Evolutionary conservation across 1,140 invertebrate genomes (phyloP), one percentile per base, ranked within the genome.

Genomic region (Mesaphorura yosii): DNA sequence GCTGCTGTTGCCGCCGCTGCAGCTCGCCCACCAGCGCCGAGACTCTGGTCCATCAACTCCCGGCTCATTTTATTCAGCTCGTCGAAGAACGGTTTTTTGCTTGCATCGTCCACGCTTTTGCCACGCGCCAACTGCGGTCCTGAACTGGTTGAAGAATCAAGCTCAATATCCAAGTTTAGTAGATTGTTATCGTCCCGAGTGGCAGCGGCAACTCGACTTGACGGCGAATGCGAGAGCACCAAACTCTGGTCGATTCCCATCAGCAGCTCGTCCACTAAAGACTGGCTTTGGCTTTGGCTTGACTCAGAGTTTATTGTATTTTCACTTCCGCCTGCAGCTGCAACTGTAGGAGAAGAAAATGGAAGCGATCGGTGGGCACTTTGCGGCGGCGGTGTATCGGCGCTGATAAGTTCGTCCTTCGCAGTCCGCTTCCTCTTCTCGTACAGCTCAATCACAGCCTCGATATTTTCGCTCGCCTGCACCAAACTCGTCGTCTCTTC

Each of bases 401-500:
- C n/a, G n/a, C n/a, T n/a, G n/a, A n/a, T n/a, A n/a, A n/a, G n/a
- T n/a, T n/a, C 44, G 7, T 46, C 23, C 25, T 23, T 7, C 5
- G 7, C 23, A 6, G 23, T 46, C 6, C 28, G 22, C 44, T 62
- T 62, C 39, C 51, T 48, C n/a, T 41, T 37, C 17, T 62, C 53
- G 40, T 62, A 57, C 2, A 53, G 26, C 23, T 53, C 27, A n/a
- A 62, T 27, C 22, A 53, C 53, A 29, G 44, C 51, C 53, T 62
- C 60, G 22, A 62, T 58, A 40, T 58, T 62, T 57, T 62, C 60
- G 46, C 56, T 58, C 5, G 60, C 60, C 44, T 62, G 57, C 27
- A 62, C 37, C 4, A 62, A 25, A 1, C 56, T 56, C 17, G 53
- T 53, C 5, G 48, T 53, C 57, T 62, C 60, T n/a, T 62, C 57